These are phyloP conservation scores for Gymnocheta viridis DNA, from an alignment of 2,888 invertebrate genomes.

Conservation along the genomic window DNA sequence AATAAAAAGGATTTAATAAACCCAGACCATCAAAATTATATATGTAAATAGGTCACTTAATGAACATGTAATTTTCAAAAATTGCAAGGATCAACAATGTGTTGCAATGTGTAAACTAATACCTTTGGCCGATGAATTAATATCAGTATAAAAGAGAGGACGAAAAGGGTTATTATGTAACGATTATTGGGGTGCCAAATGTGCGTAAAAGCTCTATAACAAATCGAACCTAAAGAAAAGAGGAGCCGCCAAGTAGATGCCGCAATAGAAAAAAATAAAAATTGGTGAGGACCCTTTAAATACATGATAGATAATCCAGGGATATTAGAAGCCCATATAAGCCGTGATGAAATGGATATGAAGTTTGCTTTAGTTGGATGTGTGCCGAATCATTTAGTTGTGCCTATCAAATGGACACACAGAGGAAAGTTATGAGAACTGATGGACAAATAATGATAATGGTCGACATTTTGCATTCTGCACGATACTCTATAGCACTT, in stretches of 20 bases:
- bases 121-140: conserved; percentile 87
- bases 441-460: conserved; percentile 84
- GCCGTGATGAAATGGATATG: conserved; percentile 89
- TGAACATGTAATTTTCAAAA: conserved; percentile 89
- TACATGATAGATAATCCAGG: conserved; percentile 97
- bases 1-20: conserved; percentile 94
- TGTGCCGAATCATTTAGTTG: conserved; percentile 92
- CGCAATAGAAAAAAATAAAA: conserved; percentile 91
- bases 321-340: conserved; percentile 91
- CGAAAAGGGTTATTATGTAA: conserved; percentile 87
- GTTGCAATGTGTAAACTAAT: conserved; percentile 85
- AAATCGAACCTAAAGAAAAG: conserved; percentile 85
- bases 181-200: conserved; percentile 97
- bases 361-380: conserved; percentile 94
- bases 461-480: conserved; percentile 87
- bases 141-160: conserved; percentile 88
- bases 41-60: conserved; percentile 85
- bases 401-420: conserved; percentile 83
- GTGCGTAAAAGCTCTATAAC: conserved; percentile 97
- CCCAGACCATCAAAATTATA: conserved; percentile 82
- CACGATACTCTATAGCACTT: conserved; percentile 86
- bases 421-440: conserved; percentile 82
- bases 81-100: conserved; percentile 89
- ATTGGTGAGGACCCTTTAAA: conserved; percentile 88
- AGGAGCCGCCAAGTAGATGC: conserved; percentile 88